A percentile compares a stretch with the other conserved stretches of the same genome.
Evolutionary conservation across 2,888 invertebrate genomes (phyloP).

Genomic region (Drosophila affinis): DNA sequence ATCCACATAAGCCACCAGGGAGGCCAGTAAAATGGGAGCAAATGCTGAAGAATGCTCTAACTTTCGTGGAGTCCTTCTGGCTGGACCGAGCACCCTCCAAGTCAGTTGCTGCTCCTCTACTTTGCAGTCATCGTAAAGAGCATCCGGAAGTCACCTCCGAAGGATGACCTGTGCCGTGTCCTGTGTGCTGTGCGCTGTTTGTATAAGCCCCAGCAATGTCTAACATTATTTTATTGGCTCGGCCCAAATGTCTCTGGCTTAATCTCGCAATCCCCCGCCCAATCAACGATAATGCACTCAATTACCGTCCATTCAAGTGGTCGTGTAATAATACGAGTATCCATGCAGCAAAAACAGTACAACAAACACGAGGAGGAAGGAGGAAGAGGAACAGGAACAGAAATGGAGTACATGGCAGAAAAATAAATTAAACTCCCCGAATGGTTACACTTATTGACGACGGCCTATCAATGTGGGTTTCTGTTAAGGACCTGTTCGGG

Average conservation of each 20-base stretch:
- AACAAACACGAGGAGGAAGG: not conserved
- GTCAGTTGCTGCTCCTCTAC: too few species aligned
- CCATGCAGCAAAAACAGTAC: not conserved
- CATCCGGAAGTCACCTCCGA: not conserved
- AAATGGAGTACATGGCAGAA: not conserved
- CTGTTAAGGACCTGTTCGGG: not conserved
- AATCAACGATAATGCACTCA: conserved; percentile 75
- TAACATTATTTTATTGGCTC: conserved; percentile 63
- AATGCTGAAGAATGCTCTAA: not conserved
- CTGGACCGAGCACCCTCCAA: not conserved
- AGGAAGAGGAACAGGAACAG: too few species aligned
- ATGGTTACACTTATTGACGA: conserved; percentile 33
- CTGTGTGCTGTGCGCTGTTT: not conserved
- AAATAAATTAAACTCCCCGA: conserved; percentile 30
- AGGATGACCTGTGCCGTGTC: not conserved
- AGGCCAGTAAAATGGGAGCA: too few species aligned
- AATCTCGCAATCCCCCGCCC: conserved; percentile 41
- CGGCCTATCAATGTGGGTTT: conserved; percentile 19
- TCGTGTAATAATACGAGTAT: conserved; percentile 5
- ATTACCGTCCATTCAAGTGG: conserved; percentile 65
- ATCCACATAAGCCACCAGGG: not conserved
- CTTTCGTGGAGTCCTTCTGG: not conserved
- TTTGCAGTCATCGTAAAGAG: not conserved
- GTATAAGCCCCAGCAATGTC: conserved; percentile 44
- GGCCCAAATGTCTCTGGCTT: conserved; percentile 25